phyloP scores from a whole-genome alignment of 2,113 vertebrate genomes.

The Protobothrops mucrosquamatus region DNA sequence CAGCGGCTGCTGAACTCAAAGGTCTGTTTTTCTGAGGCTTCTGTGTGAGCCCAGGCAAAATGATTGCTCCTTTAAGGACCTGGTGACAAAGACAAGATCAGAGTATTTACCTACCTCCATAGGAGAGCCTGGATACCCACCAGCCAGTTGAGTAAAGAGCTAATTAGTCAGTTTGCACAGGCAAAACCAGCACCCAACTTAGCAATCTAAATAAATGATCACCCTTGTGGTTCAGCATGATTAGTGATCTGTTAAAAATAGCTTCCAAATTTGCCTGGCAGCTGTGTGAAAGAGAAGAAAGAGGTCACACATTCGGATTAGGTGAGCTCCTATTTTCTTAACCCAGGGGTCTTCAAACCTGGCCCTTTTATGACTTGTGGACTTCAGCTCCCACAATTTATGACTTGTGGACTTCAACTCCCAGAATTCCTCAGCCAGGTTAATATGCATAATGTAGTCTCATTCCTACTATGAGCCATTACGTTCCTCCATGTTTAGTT shows the following conservation, averaged over 20 bases:
- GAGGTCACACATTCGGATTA: background rate
- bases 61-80: background rate
- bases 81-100: background rate
- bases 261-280: background rate
- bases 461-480: background rate
- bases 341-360: too few relatives aligned
- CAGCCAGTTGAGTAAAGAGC: background rate
- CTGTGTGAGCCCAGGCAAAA: background rate
- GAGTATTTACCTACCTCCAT: background rate
- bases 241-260: background rate
- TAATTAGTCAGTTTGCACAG: background rate
- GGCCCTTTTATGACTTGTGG: too few relatives aligned
- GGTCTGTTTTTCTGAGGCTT: background rate
- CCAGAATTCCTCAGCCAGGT: background rate
- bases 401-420: too few relatives aligned
- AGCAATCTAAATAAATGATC: background rate
- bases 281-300: background rate
- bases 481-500: background rate
- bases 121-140: background rate
- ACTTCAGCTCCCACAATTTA: too few relatives aligned
- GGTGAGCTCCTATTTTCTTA: background rate
- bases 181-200: background rate
- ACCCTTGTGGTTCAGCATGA: background rate
- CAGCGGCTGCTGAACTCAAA: background rate
- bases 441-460: background rate